Conservation (phyloP, 2,797 vertebrate genomes). For the Eulemur albifrons region DNA sequence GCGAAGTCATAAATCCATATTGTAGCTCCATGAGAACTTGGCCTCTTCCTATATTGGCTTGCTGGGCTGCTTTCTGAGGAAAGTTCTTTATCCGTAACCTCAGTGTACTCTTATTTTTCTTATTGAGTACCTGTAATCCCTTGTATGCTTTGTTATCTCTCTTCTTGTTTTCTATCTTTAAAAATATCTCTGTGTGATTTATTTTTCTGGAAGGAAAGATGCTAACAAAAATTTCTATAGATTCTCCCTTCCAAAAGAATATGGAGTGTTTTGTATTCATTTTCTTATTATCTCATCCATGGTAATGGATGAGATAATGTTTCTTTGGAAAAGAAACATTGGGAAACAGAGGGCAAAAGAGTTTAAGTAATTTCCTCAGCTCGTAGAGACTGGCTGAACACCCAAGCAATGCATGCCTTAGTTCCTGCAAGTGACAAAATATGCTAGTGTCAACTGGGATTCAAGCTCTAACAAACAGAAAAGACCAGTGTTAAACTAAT, state of each 20-base stretch:
- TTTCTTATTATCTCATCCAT: neutral
- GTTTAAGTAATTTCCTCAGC: neutral
- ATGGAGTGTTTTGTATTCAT: neutral
- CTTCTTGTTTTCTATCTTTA: neutral
- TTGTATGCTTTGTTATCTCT: slow-evolving; percentile 32
- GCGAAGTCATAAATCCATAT: slow-evolving; percentile 44
- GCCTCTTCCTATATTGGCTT: slow-evolving; percentile 1
- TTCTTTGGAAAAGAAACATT: neutral
- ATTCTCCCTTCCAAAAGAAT: neutral
- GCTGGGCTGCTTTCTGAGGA: slow-evolving; percentile 13
- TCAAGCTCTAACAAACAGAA: slow-evolving; percentile 21
- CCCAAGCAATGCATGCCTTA: neutral
- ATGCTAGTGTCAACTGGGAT: neutral
- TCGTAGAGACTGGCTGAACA: neutral
- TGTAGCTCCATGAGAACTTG: slow-evolving; percentile 14
- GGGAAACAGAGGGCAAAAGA: neutral
- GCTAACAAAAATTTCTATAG: neutral
- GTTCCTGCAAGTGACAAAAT: neutral
- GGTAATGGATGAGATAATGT: neutral
- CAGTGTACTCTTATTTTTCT: slow-evolving; percentile 29
- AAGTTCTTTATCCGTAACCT: neutral
- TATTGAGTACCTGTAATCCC: neutral
- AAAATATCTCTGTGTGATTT: neutral
- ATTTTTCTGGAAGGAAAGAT: neutral
- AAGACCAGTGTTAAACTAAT: slow-evolving; percentile 46